Percentiles rank a stretch among this genome's conserved stretches.
Conservation (phyloP, 2,888 invertebrate genomes). For the Augiades crinisus region DNA sequence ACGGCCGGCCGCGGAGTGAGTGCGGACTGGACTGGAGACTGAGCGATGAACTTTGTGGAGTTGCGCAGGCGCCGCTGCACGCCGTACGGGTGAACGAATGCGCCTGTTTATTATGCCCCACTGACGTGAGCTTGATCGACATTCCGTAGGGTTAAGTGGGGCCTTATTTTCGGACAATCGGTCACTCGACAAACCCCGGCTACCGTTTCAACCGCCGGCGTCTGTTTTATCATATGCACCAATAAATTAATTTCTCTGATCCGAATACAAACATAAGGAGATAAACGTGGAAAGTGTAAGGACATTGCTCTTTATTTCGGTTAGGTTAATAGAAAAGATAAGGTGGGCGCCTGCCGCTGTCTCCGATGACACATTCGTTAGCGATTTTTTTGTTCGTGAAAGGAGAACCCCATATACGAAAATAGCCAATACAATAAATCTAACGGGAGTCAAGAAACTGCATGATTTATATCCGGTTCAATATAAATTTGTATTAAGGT, state of each 20-base stretch:
- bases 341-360: conserved; percentile 37
- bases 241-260: conserved; percentile 9
- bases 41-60: conserved; percentile 55
- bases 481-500: not conserved
- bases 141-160: conserved; percentile 56
- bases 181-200: conserved; percentile 43
- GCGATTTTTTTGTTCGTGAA: conserved; percentile 15
- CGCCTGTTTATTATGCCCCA: conserved; percentile 49
- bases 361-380: conserved; percentile 35
- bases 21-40: conserved; percentile 41
- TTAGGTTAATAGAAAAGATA: conserved; percentile 52
- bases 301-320: conserved; percentile 64
- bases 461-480: conserved; percentile 7
- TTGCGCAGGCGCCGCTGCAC: conserved; percentile 47
- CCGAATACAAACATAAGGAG: conserved; percentile 3
- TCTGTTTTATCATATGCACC: conserved; percentile 14
- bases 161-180: conserved; percentile 59
- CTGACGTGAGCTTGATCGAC: conserved; percentile 48
- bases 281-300: conserved; percentile 32
- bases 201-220: conserved; percentile 13
- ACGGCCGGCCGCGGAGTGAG: conserved; percentile 57
- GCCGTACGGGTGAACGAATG: conserved; percentile 43
- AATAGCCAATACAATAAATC: conserved; percentile 20
- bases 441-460: conserved; percentile 3
- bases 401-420: conserved; percentile 20